Base-by-base conservation (phyloP, 2,888 invertebrate species). In the Pseudococcus jackbeardsleyi region DNA sequence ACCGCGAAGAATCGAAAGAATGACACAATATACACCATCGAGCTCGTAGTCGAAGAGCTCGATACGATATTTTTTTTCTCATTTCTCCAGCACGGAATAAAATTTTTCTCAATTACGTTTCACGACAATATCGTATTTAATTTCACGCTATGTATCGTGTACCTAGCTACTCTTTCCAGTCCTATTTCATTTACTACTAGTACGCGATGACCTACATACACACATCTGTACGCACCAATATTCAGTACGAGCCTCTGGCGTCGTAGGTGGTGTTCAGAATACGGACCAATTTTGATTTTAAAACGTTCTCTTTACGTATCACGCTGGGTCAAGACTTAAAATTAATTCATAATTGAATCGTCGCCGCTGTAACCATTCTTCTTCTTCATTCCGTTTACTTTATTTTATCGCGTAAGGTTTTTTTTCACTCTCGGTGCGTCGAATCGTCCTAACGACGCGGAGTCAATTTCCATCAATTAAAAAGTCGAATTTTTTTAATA, bases 91-190 rank as follows among this genome's bases (percentile, higher is more conserved):
- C 33, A 17, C 15, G 17, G 72, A 72, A 72, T 72, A 33, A 72
- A 19, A 82, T 82, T 82, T 82, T 82, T 46, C 79, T 46, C 79
- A 82, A 77, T 82, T 82, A 72, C 72, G n/a, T 19, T 82, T 82
- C 46, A 19, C 19, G 77, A n/a, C 79, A 19, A 82, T 72, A 46
- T 82, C 46, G 79, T 39, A 19, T 82, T 82, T 46, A 82, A 82
- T 82, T 82, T 82, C 79, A 82, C 79, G 79, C 79, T 46, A 22
- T 26, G 46, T 82, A 19, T 19, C 79, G 19, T 17, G 46, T 26
- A n/a, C 42, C 12, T 7, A 22, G 15, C 77, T 39, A 77, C 77
- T 33, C 77, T 39, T 77, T 15, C 3, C 79, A 42, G 9, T 82
- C 46, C 33, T 46, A 82, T 46, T 46, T 82, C 46, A 46, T 82